Evolutionary conservation across 2,113 vertebrate species (phyloP).

Genomic region (Oenanthe oenanthe): DNA sequence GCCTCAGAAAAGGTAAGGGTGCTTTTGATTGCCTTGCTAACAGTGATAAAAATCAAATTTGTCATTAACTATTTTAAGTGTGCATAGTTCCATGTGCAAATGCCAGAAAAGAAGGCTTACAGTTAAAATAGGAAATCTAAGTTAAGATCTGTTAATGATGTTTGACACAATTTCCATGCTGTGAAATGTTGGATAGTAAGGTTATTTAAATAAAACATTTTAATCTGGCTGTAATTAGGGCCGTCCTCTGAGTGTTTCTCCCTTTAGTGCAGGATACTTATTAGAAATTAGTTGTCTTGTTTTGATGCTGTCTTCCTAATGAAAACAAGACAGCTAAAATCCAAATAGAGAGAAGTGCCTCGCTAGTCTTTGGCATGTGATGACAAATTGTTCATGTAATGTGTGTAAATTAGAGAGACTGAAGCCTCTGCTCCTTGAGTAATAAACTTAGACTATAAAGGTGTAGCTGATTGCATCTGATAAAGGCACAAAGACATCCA

Average conservation of each 20-base stretch:
- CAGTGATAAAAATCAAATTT: neutral
- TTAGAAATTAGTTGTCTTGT: neutral
- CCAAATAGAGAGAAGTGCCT: neutral
- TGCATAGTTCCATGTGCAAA: neutral
- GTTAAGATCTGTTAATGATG: conserved; percentile 2
- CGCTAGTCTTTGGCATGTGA: neutral
- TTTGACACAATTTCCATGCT: neutral
- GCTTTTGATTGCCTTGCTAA: neutral
- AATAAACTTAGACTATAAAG: neutral
- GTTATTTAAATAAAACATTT: conserved; percentile 19
- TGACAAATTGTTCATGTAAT: neutral
- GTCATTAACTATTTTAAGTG: neutral
- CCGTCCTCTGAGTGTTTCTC: neutral
- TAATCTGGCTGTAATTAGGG: neutral
- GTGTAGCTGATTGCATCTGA: neutral
- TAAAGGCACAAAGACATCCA: neutral
- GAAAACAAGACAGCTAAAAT: neutral
- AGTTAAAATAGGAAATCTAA: neutral
- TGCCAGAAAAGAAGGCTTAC: neutral
- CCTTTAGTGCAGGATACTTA: neutral
- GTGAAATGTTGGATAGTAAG: conserved; percentile 1
- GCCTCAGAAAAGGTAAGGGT: conserved; percentile 95
- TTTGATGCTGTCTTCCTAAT: neutral
- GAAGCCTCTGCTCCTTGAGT: neutral
- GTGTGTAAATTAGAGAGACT: neutral